Evolutionary conservation across 2,888 invertebrate genomes (phyloP), one percentile per base, ranked within the genome.

Genomic region (Lasioglossum marginatum): DNA sequence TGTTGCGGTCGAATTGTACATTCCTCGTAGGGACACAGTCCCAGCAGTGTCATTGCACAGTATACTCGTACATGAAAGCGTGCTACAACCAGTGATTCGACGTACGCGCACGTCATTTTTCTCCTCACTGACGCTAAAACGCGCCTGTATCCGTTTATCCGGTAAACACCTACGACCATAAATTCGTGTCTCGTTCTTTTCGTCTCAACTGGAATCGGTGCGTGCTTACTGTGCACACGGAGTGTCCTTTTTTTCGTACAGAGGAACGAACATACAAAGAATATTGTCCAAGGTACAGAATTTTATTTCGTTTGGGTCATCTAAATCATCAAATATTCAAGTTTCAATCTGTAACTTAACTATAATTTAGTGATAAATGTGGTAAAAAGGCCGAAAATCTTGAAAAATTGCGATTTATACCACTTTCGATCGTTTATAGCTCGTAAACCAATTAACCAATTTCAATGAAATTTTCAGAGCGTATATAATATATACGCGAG

Each of bases 11-110:
- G 72, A 84, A 77, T 86, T 73, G 77, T 84, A 81, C 66, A 86
- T 80, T 83, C 77, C 63, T 57, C 82, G 73, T 71, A 66, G 82
- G 72, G 45, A 82, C 86, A 91, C 91, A 91, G 91, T 91, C 87
- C 83, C 89, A 89, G 87, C 90, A 91, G 82, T 87, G 90, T 90
- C 90, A 88, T 86, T 86, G 87, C 76, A 85, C 83, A 73, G 90
- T 81, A 80, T 84, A 52, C 48, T 52, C 48, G 48, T 23, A 81
- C 87, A 89, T 75, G 84, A 82, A 74, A 77, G 40, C 68, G 79
- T 57, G 81, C 37, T 79, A 81, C 52, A 48, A 84, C 76, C 27
- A 57, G 75, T 68, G 75, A n/a, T n/a, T 76, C 72, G 48, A 34
- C 74, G 81, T 80, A 57, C 78, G 57, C 27, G 27, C 63, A 77